Conservation (phyloP, 2,113 vertebrate genomes). For the Falco punctatus region DNA sequence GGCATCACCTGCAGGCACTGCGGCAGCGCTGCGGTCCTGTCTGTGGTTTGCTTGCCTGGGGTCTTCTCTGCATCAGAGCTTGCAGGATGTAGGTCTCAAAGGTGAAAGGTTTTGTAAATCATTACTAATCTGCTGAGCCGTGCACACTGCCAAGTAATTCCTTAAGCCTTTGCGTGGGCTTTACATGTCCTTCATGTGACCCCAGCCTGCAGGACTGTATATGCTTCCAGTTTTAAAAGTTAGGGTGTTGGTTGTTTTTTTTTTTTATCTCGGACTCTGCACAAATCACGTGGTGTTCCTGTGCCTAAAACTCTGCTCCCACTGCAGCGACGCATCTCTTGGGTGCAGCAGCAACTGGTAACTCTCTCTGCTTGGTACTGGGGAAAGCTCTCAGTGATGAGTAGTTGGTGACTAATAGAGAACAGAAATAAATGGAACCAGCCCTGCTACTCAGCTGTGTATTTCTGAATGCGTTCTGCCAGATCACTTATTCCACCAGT, state of each 20-base stretch:
- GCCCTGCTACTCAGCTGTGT: not conserved
- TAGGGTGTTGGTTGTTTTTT: not conserved
- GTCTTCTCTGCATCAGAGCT: not conserved
- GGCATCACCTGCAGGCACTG: fast-evolving
- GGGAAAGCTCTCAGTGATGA: not conserved
- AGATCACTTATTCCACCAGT: not conserved
- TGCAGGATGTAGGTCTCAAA: not conserved
- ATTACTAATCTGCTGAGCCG: not conserved
- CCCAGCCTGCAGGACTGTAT: not conserved
- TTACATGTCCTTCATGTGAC: not conserved
- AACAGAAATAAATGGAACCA: not conserved
- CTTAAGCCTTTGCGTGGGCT: not conserved
- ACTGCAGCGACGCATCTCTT: fast-evolving
- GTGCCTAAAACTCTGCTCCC: not conserved
- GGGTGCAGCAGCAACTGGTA: not conserved
- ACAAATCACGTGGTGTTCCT: not conserved
- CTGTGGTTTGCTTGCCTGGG: not conserved
- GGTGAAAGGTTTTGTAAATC: constrained; percentile 30
- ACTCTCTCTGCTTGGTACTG: not conserved
- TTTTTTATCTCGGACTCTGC: not conserved
- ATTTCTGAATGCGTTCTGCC: fast-evolving
- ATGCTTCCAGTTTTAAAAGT: not conserved
- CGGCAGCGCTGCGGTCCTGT: fast-evolving
- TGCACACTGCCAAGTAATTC: not conserved
- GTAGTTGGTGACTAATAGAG: fast-evolving